These are phyloP conservation scores for Corythucha ciliata DNA, from an alignment of 2,888 invertebrate genomes.

Conservation along the genomic window DNA sequence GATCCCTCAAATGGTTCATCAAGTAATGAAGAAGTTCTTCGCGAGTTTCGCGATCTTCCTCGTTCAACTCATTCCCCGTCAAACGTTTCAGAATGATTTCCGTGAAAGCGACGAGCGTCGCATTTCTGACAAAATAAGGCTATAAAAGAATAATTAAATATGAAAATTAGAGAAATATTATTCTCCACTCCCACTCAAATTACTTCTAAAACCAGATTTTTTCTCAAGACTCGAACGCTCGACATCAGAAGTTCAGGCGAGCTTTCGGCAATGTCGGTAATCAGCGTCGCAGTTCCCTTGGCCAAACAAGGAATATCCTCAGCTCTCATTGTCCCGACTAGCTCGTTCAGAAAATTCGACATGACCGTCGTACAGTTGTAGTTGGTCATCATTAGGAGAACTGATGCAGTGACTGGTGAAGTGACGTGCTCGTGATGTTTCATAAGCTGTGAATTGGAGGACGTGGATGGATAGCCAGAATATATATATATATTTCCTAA, in stretches of 20 bases:
- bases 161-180: background rate
- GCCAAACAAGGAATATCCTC: conserved; percentile 35
- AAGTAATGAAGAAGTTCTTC: conserved; percentile 73
- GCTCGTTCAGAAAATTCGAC: conserved; percentile 62
- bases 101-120: conserved; percentile 72
- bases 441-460: conserved; percentile 48
- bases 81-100: conserved; percentile 65
- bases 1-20: conserved; percentile 73
- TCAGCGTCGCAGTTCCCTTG: conserved; percentile 49
- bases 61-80: conserved; percentile 60
- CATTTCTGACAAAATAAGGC: conserved; percentile 59
- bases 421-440: conserved; percentile 67
- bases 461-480: background rate
- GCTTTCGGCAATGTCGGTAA: conserved; percentile 55
- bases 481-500: background rate
- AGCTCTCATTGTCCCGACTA: conserved; percentile 57
- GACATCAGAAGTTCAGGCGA: conserved; percentile 52
- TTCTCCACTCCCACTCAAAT: background rate
- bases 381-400: conserved; percentile 57
- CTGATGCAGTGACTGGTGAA: conserved; percentile 57
- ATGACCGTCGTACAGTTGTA: conserved; percentile 60
- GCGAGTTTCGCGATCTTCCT: conserved; percentile 55
- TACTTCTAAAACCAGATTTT: conserved; percentile 52
- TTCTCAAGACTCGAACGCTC: conserved; percentile 51
- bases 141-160: conserved; percentile 36